A percentile compares a stretch with the other conserved stretches of the same genome.
Conservation (phyloP, 1,140 invertebrate species). For the Planococcus citri region DNA sequence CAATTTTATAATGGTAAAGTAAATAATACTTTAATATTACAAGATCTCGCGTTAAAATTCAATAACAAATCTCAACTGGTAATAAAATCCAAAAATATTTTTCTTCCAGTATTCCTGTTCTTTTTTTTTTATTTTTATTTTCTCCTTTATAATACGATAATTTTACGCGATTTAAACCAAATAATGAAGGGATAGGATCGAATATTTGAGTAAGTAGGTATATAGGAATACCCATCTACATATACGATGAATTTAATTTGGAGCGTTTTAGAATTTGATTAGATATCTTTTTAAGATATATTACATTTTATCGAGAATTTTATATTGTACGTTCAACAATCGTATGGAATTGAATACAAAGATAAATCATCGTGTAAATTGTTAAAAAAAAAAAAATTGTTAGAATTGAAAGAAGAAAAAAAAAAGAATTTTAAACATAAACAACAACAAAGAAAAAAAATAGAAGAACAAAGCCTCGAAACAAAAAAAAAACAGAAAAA, state of each 20-base stretch:
- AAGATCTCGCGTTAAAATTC: not conserved
- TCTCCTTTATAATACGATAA: not conserved
- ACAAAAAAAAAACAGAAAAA: not conserved
- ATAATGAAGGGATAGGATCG: too few relatives aligned
- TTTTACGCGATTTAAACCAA: too few relatives aligned
- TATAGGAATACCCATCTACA: too few relatives aligned
- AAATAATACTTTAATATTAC: slow-evolving; percentile 4
- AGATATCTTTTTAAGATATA: too few relatives aligned
- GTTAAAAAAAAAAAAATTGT: too few relatives aligned
- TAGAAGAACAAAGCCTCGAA: not conserved
- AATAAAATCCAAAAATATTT: not conserved
- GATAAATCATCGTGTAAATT: too few relatives aligned
- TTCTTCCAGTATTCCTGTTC: not conserved
- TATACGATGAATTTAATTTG: too few relatives aligned
- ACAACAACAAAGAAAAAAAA: not conserved
- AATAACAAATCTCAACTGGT: not conserved
- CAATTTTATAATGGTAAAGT: not conserved
- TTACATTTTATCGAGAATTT: too few relatives aligned
- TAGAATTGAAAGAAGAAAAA: not conserved
- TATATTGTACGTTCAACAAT: too few relatives aligned
- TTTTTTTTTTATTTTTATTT: not conserved
- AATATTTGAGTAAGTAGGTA: too few relatives aligned
- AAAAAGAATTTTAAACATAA: not conserved
- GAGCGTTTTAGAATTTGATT: too few relatives aligned
- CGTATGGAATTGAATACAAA: too few relatives aligned